Evolutionary conservation across 2,797 vertebrate species (phyloP), one percentile per base, ranked within the genome.

Genomic region (Mus caroli): DNA sequence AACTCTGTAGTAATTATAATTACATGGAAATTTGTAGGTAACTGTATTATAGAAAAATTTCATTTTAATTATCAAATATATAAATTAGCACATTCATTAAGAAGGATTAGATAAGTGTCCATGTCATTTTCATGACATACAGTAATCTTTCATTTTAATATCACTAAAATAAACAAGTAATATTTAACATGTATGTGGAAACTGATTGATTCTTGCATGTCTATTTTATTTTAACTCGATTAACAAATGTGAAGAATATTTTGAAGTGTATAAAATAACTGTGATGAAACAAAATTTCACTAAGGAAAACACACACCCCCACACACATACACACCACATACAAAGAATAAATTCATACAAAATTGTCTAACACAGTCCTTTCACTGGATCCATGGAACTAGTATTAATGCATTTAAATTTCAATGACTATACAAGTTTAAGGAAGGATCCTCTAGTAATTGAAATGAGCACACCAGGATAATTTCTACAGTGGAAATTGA

Each of bases 51-150:
- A 88, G 50, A 50, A 22, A 94, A 84, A 93, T 58, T 92, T 3
- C 14, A 93, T 83, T 94, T 92, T 79, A 83, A 14, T 75, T 93
- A 94, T 56, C 93, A 96, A 90, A 78, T 64, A 86, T 1, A 67
- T 28, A 85, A 0, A 89, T 13, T 28, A 60, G 28, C 69, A 60
- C 0, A 79, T 50, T 20, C 1, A 60, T 88, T 90, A 78, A 4
- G 26, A 79, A 96, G 15, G 20, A 83, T 90, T 90, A 8, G 94
- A 83, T 94, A 90, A 91, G 76, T 91, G 31, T 9, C 20, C 17
- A 94, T 54, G 52, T n/a, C 1, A 52, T 90, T 85, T 6, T 62
- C 1, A 83, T 34, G n/a, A 90, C 34, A 24, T 10, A 87, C 62
- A 60, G 84, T 71, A 93, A 24, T 86, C 31, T 88, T 96, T 24